Percentiles rank a stretch among this genome's conserved stretches.
Evolutionary conservation across 1,140 invertebrate species (phyloP).

Genomic region (Bombus consobrinus): DNA sequence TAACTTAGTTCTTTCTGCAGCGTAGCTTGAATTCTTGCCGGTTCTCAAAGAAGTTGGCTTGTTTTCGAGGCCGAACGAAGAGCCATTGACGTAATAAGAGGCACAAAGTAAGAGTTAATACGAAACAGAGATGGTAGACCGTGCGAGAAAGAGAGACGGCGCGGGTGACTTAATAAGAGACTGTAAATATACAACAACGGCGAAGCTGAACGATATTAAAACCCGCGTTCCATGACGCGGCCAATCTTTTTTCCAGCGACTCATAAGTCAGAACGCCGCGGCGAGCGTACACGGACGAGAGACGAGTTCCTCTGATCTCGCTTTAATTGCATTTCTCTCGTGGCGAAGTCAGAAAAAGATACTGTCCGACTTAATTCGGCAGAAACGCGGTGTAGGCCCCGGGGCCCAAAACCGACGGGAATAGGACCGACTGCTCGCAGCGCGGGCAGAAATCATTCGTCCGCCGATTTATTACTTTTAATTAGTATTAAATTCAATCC

Average conservation of each 20-base stretch:
- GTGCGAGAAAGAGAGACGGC: background rate
- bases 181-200: constrained; percentile 53
- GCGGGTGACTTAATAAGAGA: constrained; percentile 53
- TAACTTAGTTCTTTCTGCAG: background rate
- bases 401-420: constrained; percentile 54
- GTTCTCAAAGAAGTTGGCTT: background rate
- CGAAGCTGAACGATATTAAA: constrained; percentile 49
- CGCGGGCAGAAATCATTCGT: constrained; percentile 67
- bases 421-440: constrained; percentile 67
- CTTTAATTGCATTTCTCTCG: constrained; percentile 71
- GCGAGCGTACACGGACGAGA: constrained; percentile 51
- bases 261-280: constrained; percentile 59
- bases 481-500: constrained; percentile 78
- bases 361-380: constrained; percentile 71
- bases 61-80: background rate
- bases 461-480: constrained; percentile 79
- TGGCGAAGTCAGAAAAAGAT: constrained; percentile 68
- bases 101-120: constrained; percentile 29
- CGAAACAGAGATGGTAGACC: background rate
- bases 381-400: constrained; percentile 41
- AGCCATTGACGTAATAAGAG: constrained; percentile 1
- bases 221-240: constrained; percentile 47
- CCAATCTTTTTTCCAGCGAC: constrained; percentile 41
- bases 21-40: background rate
- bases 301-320: constrained; percentile 59